Base-by-base conservation (phyloP, 2,888 invertebrate species). In the Sclerodermus sp. region DNA sequence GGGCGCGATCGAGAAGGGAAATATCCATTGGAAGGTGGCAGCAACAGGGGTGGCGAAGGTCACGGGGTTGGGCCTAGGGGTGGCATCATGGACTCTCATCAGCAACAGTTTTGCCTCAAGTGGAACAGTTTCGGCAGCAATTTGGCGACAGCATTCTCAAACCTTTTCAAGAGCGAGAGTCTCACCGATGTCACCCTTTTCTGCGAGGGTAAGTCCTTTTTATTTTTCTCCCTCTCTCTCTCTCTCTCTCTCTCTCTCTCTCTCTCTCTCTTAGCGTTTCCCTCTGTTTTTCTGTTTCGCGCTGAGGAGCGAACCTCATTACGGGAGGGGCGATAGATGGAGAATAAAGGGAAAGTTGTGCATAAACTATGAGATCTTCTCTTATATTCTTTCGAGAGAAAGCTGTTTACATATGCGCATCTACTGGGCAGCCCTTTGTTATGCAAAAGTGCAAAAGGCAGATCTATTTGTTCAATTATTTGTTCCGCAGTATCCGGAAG, bases 91-190 rank as follows among this genome's bases (percentile, higher is more conserved):
- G 92, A 92, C 87, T 88, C 91, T 79, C 78, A 80, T 71, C 92
- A 93, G 85, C 93, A 93, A 82, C 93, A 93, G 83, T 93, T 93
- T 83, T 93, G 93, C 85, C 86, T 93, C 75, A 93, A 93, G 86
- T 93, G 93, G 93, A 93, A 93, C 87, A 93, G 92, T 84, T 93
- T 93, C 82, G 93, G 93, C 79, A 91, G 90, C 76, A 93, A 93
- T 83, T 84, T 93, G 82, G 92, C 93, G 73, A 91, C 91, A 71
- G 91, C 93, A 71, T 93, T 93, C 83, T 91, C 92, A 77, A 92
- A 91, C 82, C 85, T 93, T 77, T 93, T 92, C 85, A 93, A 92
- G 83, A 92, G 92, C 77, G 93, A 93, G 85, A 90, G 90, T 79
- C 85, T 93, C 76, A 91, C 93, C 71, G 93, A 93, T 84, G 93